Base-by-base conservation (phyloP, 2,113 vertebrate species). In the Murina feae region DNA sequence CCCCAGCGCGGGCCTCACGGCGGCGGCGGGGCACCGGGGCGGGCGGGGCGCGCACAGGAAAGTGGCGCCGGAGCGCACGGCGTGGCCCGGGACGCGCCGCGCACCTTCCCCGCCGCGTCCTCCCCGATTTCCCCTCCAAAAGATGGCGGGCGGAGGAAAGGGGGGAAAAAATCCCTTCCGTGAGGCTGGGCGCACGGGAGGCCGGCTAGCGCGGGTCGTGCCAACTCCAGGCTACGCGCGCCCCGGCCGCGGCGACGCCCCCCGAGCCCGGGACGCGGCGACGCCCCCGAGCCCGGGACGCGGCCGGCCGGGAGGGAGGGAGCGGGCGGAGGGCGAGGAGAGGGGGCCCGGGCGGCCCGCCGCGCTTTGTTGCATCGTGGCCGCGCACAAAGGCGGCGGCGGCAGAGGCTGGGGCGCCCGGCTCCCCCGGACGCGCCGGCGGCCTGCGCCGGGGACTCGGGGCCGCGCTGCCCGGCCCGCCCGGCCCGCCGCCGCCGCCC, bases 71-170 rank as follows among this genome's bases (percentile, higher is more conserved):
- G 42, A 55, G 66, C 85, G 85, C 85, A 89, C 80, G 58, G 74
- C 80, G 47, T 60, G 60, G 44, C 89, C 75, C 39, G 14, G 78
- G 42, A 75, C 79, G n/a, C 55, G 90, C 86, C 80, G 89, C 78
- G n/a, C 94, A 53, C 87, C 96, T 75, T 89, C 71, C 76, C 86
- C 91, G 78, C 83, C 83, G 83, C 95, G 88, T 76, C 95, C 87
- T 58, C 72, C 11, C 39, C 17, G n/a, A 14, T 42, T 37, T 49
- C 17, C 76, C 98, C 96, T 97, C 97, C 98, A 98, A 99, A 99
- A 99, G 99, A 99, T 99, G 99, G 99, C 99, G 99, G 99, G 99
- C 99, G 98, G 97, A 98, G 97, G 65, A 51, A 30, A 72, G 65
- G 42, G 51, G 97, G 84, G 32, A 85, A 91, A 91, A 95, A 92